Evolutionary conservation across 2,888 invertebrate species (phyloP).

Genomic region (Cataglyphis rosenhaueri): DNA sequence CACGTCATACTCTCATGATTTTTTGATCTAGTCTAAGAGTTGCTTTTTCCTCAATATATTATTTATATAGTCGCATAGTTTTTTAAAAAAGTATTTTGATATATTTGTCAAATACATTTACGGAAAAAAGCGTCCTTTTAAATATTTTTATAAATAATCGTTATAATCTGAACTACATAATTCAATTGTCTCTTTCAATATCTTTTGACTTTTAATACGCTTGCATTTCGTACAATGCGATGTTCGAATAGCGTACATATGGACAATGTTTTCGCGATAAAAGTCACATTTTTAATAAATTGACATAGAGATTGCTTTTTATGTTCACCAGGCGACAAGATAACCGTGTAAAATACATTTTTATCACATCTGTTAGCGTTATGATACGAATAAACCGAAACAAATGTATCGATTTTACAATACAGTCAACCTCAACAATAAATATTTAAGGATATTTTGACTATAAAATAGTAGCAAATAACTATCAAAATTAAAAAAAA

Average conservation of each 20-base stretch:
- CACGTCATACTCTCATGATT: neutral
- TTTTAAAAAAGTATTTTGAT: neutral
- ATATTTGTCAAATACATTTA: neutral
- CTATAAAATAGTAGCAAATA: too few species aligned
- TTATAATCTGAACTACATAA: neutral
- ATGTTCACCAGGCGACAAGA: neutral
- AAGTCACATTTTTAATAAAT: neutral
- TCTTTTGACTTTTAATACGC: neutral
- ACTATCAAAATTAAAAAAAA: too few species aligned
- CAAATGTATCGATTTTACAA: neutral
- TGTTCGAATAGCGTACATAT: neutral
- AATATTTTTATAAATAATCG: neutral
- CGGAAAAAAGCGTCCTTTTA: neutral
- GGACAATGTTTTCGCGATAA: neutral
- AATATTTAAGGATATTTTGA: neutral
- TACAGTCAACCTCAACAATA: neutral
- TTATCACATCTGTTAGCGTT: conserved; percentile 4
- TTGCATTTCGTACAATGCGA: neutral
- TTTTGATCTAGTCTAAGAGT: neutral
- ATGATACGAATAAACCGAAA: neutral
- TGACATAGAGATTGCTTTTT: conserved; percentile 13
- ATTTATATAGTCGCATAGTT: neutral
- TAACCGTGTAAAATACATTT: neutral
- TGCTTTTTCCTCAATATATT: neutral
- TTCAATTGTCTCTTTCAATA: neutral